Evolutionary conservation across 1,140 invertebrate genomes (phyloP).

Genomic region (Delia radicum): DNA sequence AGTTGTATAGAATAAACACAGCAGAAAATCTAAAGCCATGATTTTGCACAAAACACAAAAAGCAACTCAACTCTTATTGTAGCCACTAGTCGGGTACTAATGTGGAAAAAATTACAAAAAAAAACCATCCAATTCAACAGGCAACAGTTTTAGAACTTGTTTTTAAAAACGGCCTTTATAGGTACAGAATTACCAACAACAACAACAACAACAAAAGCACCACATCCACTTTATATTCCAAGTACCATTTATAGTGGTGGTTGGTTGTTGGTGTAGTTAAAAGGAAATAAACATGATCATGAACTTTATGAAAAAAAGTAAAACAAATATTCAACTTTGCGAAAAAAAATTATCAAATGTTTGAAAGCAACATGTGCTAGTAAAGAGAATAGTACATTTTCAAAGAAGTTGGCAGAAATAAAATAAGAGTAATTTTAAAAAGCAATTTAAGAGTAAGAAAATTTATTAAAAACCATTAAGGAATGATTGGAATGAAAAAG

Average conservation of each 20-base stretch:
- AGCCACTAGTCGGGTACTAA: too few relatives aligned
- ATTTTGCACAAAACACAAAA: neutral
- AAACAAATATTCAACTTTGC: neutral
- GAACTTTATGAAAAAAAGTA: neutral
- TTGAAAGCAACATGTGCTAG: neutral
- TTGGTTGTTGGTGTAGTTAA: neutral
- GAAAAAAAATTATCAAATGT: too few relatives aligned
- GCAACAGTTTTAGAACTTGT: conserved; percentile 12
- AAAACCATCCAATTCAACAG: neutral
- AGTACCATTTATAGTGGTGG: neutral
- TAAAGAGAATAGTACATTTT: neutral
- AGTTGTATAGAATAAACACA: neutral
- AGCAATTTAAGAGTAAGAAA: too few relatives aligned
- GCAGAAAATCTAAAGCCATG: neutral
- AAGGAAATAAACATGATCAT: conserved; percentile 14
- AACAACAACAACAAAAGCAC: too few relatives aligned
- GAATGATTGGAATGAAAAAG: too few relatives aligned
- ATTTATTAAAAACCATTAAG: too few relatives aligned
- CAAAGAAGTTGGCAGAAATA: neutral
- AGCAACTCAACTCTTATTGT: neutral
- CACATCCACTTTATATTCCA: neutral
- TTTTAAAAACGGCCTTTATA: conserved; percentile 14
- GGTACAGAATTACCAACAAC: neutral
- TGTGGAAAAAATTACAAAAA: neutral
- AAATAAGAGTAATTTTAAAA: too few relatives aligned